Evolutionary conservation across 2,888 invertebrate species (phyloP), one percentile per base, ranked within the genome.

Genomic region (Philhelius pedissequus): DNA sequence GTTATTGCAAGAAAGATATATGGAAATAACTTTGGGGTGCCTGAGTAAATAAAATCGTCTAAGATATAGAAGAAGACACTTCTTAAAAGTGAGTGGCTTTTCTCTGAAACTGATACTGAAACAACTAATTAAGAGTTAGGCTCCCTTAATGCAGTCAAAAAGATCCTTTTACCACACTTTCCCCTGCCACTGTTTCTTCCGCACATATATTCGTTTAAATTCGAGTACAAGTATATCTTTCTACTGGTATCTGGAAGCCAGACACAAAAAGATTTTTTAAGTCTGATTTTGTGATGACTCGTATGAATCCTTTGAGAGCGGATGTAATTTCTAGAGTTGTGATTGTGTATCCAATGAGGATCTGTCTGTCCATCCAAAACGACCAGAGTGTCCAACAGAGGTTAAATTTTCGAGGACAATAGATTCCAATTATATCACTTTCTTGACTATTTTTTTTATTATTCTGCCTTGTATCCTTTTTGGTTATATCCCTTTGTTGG

Each of bases 401-500:
- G 79, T 76, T 84, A 84, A 60, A 84, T 84, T 80, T 84, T 68
- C 66, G 62, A 43, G 66, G 75, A 84, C 84, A 84, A 84, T 84
- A 25, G 75, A 79, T 79, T 84, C 79, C 84, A 84, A 84, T 84
- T 84, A 84, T 84, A 80, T 84, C 84, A 79, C 84, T 84, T 84
- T 84, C 84, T 79, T 75, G 60, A 32, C 40, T 64, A 32, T 27
- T 48, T 62, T 43, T 40, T 66, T 62, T 9, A 48, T 56, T 56
- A 18, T 13, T 45, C 13, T 38, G 38, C 40, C 40, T 25, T 32
- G 35, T 30, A 38, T 70, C 64, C 58, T 38, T 56, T 56, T 78
- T 64, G 56, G 48, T 54, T 54, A 75, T 27, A 43, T 75, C 70
- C 74, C 71, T 84, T 84, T 76, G 79, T 84, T 75, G 43, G 35